phyloP scores from a whole-genome alignment of 1,140 invertebrate genomes.

The Lysiphlebus fabarum region DNA sequence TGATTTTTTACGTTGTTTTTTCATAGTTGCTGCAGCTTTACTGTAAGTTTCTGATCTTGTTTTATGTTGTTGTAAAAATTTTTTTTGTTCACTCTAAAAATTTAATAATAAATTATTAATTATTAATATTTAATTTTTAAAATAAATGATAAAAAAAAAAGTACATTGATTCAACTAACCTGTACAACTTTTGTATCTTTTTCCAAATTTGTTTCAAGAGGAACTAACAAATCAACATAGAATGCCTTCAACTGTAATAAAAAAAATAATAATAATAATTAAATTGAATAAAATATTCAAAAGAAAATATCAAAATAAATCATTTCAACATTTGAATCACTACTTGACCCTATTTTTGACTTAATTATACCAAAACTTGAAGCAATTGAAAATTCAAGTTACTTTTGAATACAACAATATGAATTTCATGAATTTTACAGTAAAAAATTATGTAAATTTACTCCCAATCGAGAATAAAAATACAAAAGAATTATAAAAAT shows the following conservation, averaged over 20 bases:
- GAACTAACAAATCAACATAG: conserved; percentile 87
- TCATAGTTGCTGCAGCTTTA: conserved; percentile 83
- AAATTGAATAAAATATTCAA: conserved; percentile 25
- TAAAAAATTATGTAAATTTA: conserved; percentile 2
- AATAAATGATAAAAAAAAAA: neutral
- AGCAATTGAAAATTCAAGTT: conserved; percentile 14
- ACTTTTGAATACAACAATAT: conserved; percentile 4
- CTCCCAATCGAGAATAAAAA: no score
- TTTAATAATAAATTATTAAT: neutral
- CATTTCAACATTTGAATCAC: neutral
- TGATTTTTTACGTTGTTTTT: conserved; percentile 85
- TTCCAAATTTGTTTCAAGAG: conserved; percentile 87
- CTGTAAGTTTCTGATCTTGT: conserved; percentile 82
- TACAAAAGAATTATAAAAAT: no score
- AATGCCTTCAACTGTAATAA: conserved; percentile 82
- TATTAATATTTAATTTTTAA: neutral
- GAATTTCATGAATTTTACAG: conserved; percentile 1
- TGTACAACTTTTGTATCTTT: conserved; percentile 92
- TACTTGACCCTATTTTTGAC: conserved; percentile 14
- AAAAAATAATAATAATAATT: conserved; percentile 23
- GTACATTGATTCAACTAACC: conserved; percentile 54
- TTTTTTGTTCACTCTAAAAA: conserved; percentile 81
- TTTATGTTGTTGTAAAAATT: conserved; percentile 86
- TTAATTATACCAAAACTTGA: conserved; percentile 13
- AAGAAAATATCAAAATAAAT: conserved; percentile 5